These are phyloP conservation scores for Euzophera pinguis DNA, from an alignment of 2,888 invertebrate genomes.

Conservation along the genomic window DNA sequence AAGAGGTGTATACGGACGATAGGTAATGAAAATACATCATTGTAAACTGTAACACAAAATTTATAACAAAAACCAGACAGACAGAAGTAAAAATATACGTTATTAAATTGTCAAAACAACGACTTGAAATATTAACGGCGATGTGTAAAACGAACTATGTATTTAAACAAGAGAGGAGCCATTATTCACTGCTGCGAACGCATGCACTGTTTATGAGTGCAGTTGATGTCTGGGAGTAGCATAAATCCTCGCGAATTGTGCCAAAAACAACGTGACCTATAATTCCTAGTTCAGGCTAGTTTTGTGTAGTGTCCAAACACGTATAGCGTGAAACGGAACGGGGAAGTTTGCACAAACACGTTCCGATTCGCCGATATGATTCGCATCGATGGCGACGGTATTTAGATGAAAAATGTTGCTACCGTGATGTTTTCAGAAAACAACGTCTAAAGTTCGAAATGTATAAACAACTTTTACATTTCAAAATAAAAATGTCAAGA, in stretches of 20 bases:
- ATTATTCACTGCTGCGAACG: constrained; percentile 54
- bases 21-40: no score
- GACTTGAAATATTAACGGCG: constrained; percentile 8
- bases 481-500: constrained; percentile 1
- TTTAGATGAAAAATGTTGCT: constrained; percentile 9
- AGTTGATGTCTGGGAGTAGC: constrained; percentile 58
- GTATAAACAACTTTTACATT: constrained; percentile 2
- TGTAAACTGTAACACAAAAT: not conserved
- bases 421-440: constrained; percentile 11
- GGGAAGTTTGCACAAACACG: constrained; percentile 44
- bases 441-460: constrained; percentile 7
- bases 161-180: constrained; percentile 47
- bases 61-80: not conserved
- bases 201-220: constrained; percentile 69
- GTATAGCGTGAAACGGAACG: constrained; percentile 36
- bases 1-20: no score
- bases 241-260: constrained; percentile 63
- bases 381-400: constrained; percentile 31
- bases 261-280: constrained; percentile 58
- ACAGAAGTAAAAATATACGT: not conserved
- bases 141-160: constrained; percentile 36
- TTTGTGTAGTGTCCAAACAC: constrained; percentile 42
- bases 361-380: constrained; percentile 35
- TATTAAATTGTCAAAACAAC: constrained; percentile 10
- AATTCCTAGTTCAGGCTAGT: constrained; percentile 41